Conservation (phyloP, 2,888 invertebrate species). For the Dione vanillae region DNA sequence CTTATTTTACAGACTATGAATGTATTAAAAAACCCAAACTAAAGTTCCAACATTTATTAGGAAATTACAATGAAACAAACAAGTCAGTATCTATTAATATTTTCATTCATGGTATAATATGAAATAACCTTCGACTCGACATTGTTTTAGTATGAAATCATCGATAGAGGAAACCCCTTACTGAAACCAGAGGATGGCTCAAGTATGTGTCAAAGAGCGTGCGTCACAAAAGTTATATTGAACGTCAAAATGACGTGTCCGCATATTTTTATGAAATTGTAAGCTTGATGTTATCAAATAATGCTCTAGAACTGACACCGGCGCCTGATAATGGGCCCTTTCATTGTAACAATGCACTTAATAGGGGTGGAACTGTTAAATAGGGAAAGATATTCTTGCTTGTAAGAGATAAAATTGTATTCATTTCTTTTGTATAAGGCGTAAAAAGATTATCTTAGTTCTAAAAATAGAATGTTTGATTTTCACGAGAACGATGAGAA, state of each 20-base stretch:
- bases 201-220: constrained; percentile 29
- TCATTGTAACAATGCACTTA: constrained; percentile 28
- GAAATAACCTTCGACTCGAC: constrained; percentile 1
- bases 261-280: constrained; percentile 35
- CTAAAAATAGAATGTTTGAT: neutral
- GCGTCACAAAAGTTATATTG: constrained; percentile 42
- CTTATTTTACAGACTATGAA: neutral
- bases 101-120: neutral
- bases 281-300: constrained; percentile 38
- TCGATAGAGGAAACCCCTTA: constrained; percentile 37
- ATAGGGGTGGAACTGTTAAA: constrained; percentile 22
- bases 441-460: constrained; percentile 9
- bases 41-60: constrained; percentile 1
- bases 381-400: constrained; percentile 8
- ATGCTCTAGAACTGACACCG: constrained; percentile 38
- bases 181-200: constrained; percentile 15
- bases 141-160: constrained; percentile 35
- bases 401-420: constrained; percentile 19
- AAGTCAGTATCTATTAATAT: neutral
- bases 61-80: constrained; percentile 12
- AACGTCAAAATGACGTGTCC: constrained; percentile 42
- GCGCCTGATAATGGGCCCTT: constrained; percentile 32
- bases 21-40: constrained; percentile 1
- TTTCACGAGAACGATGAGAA: neutral
- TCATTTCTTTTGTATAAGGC: constrained; percentile 15